phyloP scores from a whole-genome alignment of 2,888 invertebrate genomes.

The Lamellibrachia columna region DNA sequence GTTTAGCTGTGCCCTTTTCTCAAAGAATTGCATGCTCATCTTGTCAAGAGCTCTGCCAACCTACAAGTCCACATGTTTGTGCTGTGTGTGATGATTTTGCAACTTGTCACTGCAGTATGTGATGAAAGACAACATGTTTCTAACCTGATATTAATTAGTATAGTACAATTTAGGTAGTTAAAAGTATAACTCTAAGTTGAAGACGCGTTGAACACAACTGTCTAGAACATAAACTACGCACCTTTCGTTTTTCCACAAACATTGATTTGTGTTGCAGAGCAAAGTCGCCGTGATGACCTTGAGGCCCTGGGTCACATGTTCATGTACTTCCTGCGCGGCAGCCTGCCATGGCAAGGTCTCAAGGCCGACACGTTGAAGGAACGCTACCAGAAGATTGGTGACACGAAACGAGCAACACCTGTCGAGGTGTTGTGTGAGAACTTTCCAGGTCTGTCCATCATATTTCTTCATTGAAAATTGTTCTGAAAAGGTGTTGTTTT shows the following conservation, averaged over 20 bases:
- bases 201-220: background rate
- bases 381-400: constrained; percentile 99
- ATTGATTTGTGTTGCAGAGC: constrained; percentile 74
- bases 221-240: no score
- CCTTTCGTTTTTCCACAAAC: no score
- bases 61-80: no score
- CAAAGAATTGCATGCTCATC: no score
- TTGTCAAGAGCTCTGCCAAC: background rate
- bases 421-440: constrained; percentile 87
- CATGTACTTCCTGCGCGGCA: constrained; percentile 99
- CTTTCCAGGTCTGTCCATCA: constrained; percentile 70
- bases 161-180: background rate
- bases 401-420: constrained; percentile 98
- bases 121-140: background rate
- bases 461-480: background rate
- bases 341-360: constrained; percentile 99
- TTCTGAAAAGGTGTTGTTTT: background rate
- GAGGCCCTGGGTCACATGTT: constrained; percentile 99
- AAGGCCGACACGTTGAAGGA: constrained; percentile 99
- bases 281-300: constrained; percentile 98
- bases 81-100: background rate
- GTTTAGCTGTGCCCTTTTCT: no score
- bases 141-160: background rate
- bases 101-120: background rate
- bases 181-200: no score